These are phyloP conservation scores for Atherinosoma microstoma DNA, from an alignment of 2,797 vertebrate species.

Conservation along the genomic window DNA sequence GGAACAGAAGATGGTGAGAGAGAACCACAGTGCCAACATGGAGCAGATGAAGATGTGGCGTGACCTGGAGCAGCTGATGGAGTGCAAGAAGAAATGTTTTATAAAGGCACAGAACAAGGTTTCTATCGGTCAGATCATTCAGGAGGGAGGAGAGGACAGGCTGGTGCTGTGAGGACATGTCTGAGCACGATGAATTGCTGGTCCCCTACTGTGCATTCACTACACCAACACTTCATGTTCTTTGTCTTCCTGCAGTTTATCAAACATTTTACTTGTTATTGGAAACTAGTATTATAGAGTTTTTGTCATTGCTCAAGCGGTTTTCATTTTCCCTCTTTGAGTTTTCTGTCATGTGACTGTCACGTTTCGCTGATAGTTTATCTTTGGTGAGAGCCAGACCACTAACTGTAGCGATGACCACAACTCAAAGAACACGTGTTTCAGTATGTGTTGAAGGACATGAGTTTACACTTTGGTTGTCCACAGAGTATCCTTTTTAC, in stretches of 20 bases:
- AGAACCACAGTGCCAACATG: conserved; percentile 92
- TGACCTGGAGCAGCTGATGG: conserved; percentile 93
- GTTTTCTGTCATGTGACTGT: background rate
- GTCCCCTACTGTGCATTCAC: background rate
- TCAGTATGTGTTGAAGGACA: conserved; percentile 39
- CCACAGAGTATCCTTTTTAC: conserved; percentile 82
- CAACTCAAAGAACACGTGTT: conserved; percentile 28
- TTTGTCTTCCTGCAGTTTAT: background rate
- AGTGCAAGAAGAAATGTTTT: conserved; percentile 94
- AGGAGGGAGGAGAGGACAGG: conserved; percentile 93
- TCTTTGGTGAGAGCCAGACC: conserved; percentile 14
- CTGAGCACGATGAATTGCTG: background rate
- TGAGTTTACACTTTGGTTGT: conserved; percentile 51
- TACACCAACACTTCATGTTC: background rate
- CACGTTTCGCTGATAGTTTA: background rate
- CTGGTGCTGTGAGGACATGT: conserved; percentile 86
- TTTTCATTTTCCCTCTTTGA: background rate
- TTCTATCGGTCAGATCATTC: conserved; percentile 91
- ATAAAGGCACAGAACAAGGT: conserved; percentile 89
- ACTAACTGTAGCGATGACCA: conserved; percentile 3
- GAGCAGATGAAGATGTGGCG: conserved; percentile 97
- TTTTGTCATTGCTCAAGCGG: background rate
- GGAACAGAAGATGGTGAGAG: conserved; percentile 92
- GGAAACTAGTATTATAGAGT: background rate
- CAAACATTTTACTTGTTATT: conserved; percentile 1